phyloP scores from a whole-genome alignment of 2,888 invertebrate genomes.

The Platynereis dumerilii region DNA sequence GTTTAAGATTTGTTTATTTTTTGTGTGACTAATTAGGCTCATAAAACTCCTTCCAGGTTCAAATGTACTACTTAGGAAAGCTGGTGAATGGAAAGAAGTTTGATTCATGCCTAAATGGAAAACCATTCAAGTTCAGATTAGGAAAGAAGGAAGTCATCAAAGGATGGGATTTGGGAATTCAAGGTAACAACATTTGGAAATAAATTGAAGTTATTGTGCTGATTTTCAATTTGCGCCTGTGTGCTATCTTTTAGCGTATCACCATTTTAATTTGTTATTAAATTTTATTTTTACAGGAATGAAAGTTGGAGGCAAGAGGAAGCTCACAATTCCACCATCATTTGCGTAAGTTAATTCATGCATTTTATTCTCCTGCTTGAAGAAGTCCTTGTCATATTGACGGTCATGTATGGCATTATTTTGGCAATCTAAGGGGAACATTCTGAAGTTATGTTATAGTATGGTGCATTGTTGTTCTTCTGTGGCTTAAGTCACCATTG shows the following conservation, averaged over 20 bases:
- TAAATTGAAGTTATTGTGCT: too few relatives aligned
- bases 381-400: too few relatives aligned
- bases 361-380: too few relatives aligned
- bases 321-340: conserved; percentile 80
- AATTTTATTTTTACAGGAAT: conserved; percentile 68
- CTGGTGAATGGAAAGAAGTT: conserved; percentile 85
- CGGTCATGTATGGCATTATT: too few relatives aligned
- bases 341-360: conserved; percentile 78
- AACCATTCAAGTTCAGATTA: conserved; percentile 84
- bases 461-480: too few relatives aligned
- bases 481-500: too few relatives aligned
- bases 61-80: conserved; percentile 85
- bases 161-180: conserved; percentile 84
- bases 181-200: conserved; percentile 59
- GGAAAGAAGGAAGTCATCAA: conserved; percentile 87
- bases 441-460: too few relatives aligned
- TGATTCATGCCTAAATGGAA: conserved; percentile 77
- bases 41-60: conserved; percentile 66
- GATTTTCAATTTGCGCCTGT: too few relatives aligned
- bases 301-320: conserved; percentile 92
- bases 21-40: too few relatives aligned
- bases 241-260: not conserved
- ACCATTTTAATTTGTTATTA: not conserved
- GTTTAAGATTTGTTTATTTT: too few relatives aligned
- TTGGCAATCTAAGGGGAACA: too few relatives aligned